A percentile compares a stretch with the other conserved stretches of the same genome.
phyloP scores from a whole-genome alignment of 2,797 vertebrate genomes.

The Malurus leucopterus region DNA sequence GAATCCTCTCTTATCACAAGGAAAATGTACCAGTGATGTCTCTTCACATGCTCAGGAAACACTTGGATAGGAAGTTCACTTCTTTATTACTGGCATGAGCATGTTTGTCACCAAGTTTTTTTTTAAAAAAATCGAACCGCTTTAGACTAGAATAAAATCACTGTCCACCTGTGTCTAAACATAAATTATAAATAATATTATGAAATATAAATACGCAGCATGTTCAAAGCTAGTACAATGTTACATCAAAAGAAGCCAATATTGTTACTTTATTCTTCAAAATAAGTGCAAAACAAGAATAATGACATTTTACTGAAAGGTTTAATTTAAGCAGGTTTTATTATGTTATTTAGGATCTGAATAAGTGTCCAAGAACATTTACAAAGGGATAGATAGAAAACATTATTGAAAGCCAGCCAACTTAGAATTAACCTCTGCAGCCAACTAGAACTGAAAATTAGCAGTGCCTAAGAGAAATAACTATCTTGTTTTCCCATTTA shows the following conservation, averaged over 20 bases:
- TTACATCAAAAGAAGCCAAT: background rate
- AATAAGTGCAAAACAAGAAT: background rate
- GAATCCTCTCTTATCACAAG: background rate
- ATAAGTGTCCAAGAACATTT: background rate
- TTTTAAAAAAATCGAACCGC: background rate
- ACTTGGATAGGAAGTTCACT: background rate
- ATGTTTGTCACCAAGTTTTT: background rate
- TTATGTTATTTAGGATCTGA: background rate
- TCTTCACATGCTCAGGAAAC: background rate
- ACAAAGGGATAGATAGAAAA: background rate
- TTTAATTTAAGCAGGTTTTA: background rate
- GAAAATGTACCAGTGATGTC: background rate
- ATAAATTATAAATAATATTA: background rate
- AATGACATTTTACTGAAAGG: background rate
- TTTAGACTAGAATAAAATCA: background rate
- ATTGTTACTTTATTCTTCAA: background rate
- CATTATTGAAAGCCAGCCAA: background rate
- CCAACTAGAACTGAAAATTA: background rate
- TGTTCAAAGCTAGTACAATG: background rate
- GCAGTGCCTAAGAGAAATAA: background rate
- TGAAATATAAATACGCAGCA: background rate
- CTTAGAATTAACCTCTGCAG: background rate
- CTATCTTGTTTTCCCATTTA: background rate
- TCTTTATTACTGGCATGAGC: background rate
- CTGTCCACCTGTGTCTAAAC: background rate